Evolutionary conservation across 2,888 invertebrate genomes (phyloP), one percentile per base, ranked within the genome.

Genomic region (Parnassius mnemosyne): DNA sequence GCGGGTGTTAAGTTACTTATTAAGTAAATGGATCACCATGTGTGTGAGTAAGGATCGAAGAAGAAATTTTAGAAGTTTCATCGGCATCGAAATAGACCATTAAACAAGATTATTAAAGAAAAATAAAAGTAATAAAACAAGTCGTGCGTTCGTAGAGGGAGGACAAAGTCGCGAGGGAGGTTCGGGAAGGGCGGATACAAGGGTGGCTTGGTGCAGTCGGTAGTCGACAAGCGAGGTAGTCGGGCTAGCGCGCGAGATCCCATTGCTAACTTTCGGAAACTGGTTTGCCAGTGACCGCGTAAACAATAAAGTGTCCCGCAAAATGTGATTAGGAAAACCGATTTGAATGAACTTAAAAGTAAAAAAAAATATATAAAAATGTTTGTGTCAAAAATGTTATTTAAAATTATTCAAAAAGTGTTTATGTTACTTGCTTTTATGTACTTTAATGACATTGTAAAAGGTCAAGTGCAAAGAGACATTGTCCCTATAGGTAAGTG

Each of bases 91-190:
- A 85, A 86, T 85, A 85, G 80, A 83, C 83, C 83, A 85, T 85
- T 84, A 84, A 81, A 84, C 81, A 84, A 81, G 83, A 85, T 86
- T 85, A 87, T 87, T 87, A 85, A 87, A 87, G 84, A 87, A 87
- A 87, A 85, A 87, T 86, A 87, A 85, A 86, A 86, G 84, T 82
- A 85, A 85, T 87, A 84, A 87, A 87, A 85, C 78, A 83, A 87
- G 83, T 82, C 83, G 84, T 86, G 73, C 71, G 71, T 74, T 68
- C 71, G 67, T 67, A 67, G 62, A 64, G 65, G 67, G 66, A 59
- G 67, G 68, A 73, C 65, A 66, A 53, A 64, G 59, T 66, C 60
- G 67, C 63, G 68, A 75, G 80, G 80, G 80, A 73, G 78, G 81
- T 71, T 65, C 64, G 80, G 77, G 79, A 74, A 77, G 81, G 79